These are phyloP conservation scores for Chrysotoxum bicinctum DNA, from an alignment of 2,888 invertebrate species.

Conservation along the genomic window DNA sequence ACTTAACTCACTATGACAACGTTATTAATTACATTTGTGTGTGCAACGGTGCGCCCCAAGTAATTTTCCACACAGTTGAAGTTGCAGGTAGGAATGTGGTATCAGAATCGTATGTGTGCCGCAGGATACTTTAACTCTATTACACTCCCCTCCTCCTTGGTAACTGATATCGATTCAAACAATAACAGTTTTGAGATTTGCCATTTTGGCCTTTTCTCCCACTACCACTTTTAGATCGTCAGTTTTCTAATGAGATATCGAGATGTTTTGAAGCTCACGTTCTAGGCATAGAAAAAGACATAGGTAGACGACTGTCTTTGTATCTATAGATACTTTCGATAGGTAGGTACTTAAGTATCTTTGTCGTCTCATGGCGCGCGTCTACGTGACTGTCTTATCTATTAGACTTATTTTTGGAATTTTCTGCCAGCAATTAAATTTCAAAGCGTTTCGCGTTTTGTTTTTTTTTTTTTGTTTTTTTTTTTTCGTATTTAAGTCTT, in stretches of 20 bases:
- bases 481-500: slow-evolving; percentile 10
- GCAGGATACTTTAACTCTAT: slow-evolving; percentile 27
- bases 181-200: slow-evolving; percentile 51
- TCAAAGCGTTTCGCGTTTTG: slow-evolving; percentile 42
- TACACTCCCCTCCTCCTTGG: slow-evolving; percentile 2
- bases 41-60: slow-evolving; percentile 50
- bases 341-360: slow-evolving; percentile 63
- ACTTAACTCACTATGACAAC: slow-evolving; percentile 65
- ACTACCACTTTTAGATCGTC: background rate
- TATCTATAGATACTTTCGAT: slow-evolving; percentile 1
- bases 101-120: slow-evolving; percentile 32
- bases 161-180: slow-evolving; percentile 52
- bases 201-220: background rate
- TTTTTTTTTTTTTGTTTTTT: slow-evolving; percentile 9
- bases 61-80: slow-evolving; percentile 64
- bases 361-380: slow-evolving; percentile 19
- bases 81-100: slow-evolving; percentile 38
- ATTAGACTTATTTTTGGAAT: slow-evolving; percentile 71
- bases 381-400: slow-evolving; percentile 74
- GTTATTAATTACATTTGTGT: slow-evolving; percentile 67
- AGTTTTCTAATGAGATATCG: slow-evolving; percentile 63
- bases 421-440: slow-evolving; percentile 73
- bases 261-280: slow-evolving; percentile 58
- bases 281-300: slow-evolving; percentile 20
- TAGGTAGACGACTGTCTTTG: slow-evolving; percentile 41